Evolutionary conservation across 2,797 vertebrate genomes (phyloP), one percentile per base, ranked within the genome.

Genomic region (Acropternis orthonyx): DNA sequence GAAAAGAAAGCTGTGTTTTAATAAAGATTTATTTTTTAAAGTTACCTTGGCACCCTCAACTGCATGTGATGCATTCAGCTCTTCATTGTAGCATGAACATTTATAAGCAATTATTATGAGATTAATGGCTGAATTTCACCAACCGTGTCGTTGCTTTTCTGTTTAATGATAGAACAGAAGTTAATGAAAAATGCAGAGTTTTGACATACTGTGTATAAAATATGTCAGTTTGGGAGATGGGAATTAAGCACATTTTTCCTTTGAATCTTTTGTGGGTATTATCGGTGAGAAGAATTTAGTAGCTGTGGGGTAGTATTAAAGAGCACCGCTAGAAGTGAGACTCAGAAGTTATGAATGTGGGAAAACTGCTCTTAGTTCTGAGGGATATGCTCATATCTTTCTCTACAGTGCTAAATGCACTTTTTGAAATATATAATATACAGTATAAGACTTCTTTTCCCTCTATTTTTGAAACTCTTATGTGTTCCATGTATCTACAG

Each of bases 31-130:
- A 88, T 93, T 88, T 96, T 94, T 91, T 73, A 63, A 95, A 89
- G 81, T 89, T 77, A 79, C 69, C 79, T 91, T 97, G 81, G 82
- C 68, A 92, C 39, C 58, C 88, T 92, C 82, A 92, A 62, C 93
- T 95, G 48, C 82, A 88, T 88, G 49, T 20, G 48, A 67, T 95
- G 43, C 84, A 89, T 95, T 95, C 93, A 93, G 83, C 88, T 97
- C 85, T 87, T 93, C 85, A 94, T 63, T 93, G 77, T 92, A 95
- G 69, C 95, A 61, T 85, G 91, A 95, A 87, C 92, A 75, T 93
- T 95, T 97, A 89, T 95, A 96, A 97, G 72, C 89, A 96, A 97
- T 97, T 96, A 97, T 89, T 95, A 96, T 93, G 95, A 96, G 93
- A 95, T 94, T 95, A 96, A 93, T 96, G 94, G 59, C 68, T 96